Conservation (phyloP, 2,888 invertebrate species). For the Pyrrhosoma nymphula region DNA sequence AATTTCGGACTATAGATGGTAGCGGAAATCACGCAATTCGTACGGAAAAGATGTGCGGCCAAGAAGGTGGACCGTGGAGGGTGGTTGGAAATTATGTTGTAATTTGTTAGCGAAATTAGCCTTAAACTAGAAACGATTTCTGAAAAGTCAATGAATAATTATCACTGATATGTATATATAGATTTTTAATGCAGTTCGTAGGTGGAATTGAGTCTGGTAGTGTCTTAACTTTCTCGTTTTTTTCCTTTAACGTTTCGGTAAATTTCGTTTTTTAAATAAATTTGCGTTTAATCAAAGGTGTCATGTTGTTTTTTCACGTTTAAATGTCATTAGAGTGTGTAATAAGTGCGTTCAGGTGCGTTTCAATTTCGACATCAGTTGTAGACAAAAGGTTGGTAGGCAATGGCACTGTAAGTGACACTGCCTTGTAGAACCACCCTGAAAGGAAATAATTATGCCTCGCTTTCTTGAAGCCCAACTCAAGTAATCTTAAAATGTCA, state of each 20-base stretch:
- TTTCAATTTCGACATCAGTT: neutral
- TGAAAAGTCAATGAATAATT: constrained; percentile 9
- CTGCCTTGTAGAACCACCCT: neutral
- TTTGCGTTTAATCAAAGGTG: neutral
- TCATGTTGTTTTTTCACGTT: neutral
- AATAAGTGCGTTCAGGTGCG: neutral
- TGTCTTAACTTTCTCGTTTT: constrained; percentile 4
- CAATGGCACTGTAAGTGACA: neutral
- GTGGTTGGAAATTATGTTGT: constrained; percentile 55
- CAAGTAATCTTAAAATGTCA: neutral
- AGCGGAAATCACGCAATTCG: neutral
- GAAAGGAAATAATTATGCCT: neutral
- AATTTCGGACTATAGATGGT: neutral
- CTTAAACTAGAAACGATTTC: neutral
- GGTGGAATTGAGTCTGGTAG: neutral
- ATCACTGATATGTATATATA: constrained; percentile 11
- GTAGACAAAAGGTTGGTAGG: neutral
- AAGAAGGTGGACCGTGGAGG: constrained; percentile 51
- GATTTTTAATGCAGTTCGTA: neutral
- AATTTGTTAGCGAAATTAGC: constrained; percentile 47
- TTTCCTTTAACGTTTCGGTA: neutral
- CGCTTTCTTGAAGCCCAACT: neutral
- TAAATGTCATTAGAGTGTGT: neutral
- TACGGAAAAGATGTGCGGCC: constrained; percentile 59
- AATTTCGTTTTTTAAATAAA: neutral